Conservation (phyloP, 2,888 invertebrate genomes). For the Plutella xylostella region DNA sequence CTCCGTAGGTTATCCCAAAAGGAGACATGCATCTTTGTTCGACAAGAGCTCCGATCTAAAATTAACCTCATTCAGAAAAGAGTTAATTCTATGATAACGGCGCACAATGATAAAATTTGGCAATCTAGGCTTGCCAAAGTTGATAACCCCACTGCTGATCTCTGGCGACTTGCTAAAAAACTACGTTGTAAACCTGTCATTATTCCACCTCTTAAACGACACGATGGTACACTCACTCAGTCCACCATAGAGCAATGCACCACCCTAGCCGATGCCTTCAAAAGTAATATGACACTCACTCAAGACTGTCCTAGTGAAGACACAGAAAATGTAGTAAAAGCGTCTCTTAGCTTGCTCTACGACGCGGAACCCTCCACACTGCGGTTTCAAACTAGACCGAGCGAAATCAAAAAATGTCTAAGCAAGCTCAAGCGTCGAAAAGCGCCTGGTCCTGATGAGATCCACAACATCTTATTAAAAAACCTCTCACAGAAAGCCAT, state of each 20-base stretch:
- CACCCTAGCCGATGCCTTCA: neutral
- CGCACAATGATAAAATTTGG: neutral
- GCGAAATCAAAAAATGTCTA: neutral
- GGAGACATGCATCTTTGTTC: too few relatives aligned
- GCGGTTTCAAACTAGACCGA: neutral
- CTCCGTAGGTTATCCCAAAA: too few relatives aligned
- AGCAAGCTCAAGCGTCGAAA: neutral
- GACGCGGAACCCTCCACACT: neutral
- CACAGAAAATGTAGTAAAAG: neutral
- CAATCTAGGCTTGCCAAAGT: neutral
- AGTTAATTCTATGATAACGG: too few relatives aligned
- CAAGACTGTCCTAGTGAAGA: neutral
- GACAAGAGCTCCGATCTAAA: too few relatives aligned
- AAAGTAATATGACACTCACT: neutral
- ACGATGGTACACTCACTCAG: neutral
- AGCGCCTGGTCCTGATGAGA: neutral
- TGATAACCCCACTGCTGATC: neutral
- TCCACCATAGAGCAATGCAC: neutral
- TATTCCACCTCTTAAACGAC: neutral
- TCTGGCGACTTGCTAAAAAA: neutral
- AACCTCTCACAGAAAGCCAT: neutral
- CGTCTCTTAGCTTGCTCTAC: neutral
- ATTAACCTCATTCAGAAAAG: too few relatives aligned
- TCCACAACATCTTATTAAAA: neutral
- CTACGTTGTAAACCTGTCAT: neutral